A percentile compares a stretch with the other conserved stretches of the same genome.
Conservation (phyloP, 37 sponge, comb jelly and placozoan species). For the Agelas oroides region DNA sequence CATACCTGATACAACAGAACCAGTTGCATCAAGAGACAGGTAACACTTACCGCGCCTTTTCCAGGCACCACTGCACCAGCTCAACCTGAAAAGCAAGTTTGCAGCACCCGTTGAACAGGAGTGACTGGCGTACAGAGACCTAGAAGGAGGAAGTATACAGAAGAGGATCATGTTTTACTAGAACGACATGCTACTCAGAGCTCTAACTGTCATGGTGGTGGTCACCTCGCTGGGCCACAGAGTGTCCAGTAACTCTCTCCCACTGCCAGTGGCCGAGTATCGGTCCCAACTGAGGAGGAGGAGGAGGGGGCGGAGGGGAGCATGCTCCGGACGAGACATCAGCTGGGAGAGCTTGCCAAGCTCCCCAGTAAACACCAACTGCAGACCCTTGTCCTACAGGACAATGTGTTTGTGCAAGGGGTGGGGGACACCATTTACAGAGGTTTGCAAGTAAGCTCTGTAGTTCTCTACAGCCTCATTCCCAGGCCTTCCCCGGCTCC, state of each 20-base stretch:
- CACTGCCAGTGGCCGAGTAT: slow-evolving; percentile 66
- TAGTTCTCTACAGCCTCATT: too few species aligned
- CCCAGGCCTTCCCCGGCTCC: too few species aligned
- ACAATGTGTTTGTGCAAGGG: neutral
- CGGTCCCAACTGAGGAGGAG: slow-evolving; percentile 92
- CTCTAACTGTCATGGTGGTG: too few species aligned
- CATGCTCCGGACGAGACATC: slow-evolving; percentile 53
- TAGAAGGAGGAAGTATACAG: neutral
- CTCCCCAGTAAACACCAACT: slow-evolving; percentile 64
- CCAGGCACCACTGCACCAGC: slow-evolving; percentile 95
- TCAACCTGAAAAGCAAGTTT: slow-evolving; percentile 88
- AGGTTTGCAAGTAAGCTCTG: too few species aligned
- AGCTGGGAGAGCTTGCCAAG: slow-evolving; percentile 66
- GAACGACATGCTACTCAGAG: neutral
- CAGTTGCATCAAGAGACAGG: too few species aligned
- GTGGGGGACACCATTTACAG: slow-evolving; percentile 9
- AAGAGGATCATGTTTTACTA: neutral
- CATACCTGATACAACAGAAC: too few species aligned
- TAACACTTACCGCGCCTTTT: slow-evolving; percentile 78
- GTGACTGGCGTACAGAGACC: slow-evolving; percentile 67
- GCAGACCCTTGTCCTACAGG: slow-evolving; percentile 69
- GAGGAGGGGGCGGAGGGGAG: slow-evolving; percentile 75
- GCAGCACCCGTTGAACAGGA: slow-evolving; percentile 79
- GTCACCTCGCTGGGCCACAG: slow-evolving; percentile 76
- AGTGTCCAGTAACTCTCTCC: slow-evolving; percentile 76